Base-by-base conservation (phyloP, 1,140 invertebrate species). In the Caerostris extrusa region DNA sequence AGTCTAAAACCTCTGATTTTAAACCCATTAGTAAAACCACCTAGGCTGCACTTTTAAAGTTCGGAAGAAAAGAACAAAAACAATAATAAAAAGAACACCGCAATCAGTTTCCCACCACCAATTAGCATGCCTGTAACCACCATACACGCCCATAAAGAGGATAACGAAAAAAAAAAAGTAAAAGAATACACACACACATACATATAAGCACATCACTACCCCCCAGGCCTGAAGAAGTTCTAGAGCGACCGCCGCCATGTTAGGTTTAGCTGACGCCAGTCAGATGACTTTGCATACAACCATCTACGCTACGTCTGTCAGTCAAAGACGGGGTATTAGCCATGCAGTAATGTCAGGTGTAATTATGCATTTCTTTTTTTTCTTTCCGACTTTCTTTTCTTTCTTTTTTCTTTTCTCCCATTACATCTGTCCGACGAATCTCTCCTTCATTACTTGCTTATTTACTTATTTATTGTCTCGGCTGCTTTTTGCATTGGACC, bases 11-110 rank as follows among this genome's bases (percentile, higher is more conserved):
- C 91, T 57, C 91, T 93, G 91, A 93, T 93, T 93, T 93, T 93
- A 93, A 93, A 87, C 64, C 91, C 91, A 93, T 93, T 93, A 93
- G 91, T 60, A 93, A n/a, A 93, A 77, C 91, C 91, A 93, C 91
- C 91, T 86, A 93, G 83, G 67, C 83, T 50, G 82, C 90, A 85
- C 71, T 92, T n/a, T n/a, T 92, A 92, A 10, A 56, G 12, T n/a
- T 58, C 12, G 61, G 61, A 64, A 92, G n/a, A 53, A 87, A 93
- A 60, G 19, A 87, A 86, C 71, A 90, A 58, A 81, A 91, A 90
- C 34, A 56, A 71, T 56, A 90, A 90, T 55, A 88, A 19, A 64
- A 64, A 55, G 53, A 64, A 69, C 55, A 93, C 82, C 91, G 83
- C 91, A 93, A 19, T 93, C 61, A 17, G 83, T 93, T 93, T 93